Base-by-base conservation (phyloP, 1,140 invertebrate species). In the Drosophila kepulauana region DNA sequence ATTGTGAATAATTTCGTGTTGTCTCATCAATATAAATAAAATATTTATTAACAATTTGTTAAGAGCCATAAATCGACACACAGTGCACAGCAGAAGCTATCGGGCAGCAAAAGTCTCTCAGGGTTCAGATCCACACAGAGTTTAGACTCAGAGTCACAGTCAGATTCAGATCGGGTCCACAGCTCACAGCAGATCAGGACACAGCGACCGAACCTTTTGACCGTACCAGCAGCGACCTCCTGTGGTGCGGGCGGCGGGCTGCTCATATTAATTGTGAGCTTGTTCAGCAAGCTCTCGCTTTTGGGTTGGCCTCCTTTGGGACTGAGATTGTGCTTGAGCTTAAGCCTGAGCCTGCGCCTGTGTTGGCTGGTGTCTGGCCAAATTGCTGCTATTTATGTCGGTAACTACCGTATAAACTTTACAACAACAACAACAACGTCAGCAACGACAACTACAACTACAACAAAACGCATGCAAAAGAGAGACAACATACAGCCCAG, bases 331-430 rank as follows among this genome's bases (percentile, higher is more conserved):
- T 8, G 16, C 3, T n/a, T 51, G 10, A n/a, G 16, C 3, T 5
- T 51, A 13, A 43, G 10, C 5, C 10, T 48, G 25, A 3, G 41
- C 15, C 30, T 62, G 35, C 8, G 48, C 68, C 61, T 58, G 48
- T 78, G 84, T 64, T 82, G 82, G 70, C 81, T 87, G 80, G 89
- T 91, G 89, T 91, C 89, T 91, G 89, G 70, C 84, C 86, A 91
- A 91, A 91, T 91, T 91, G 90, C 85, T 91, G 90, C 90, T 91
- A 91, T 91, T 91, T 91, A 91, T 91, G 90, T 91, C 78, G 78
- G 80, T 86, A 91, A 91, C 90, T 91, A 91, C 90, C 90, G 90
- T 85, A 91, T 91, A 91, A 91, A 82, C 87, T 91, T 91, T 66
- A 74, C 82, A 71, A 79, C 79, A 89, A 49, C 51, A 63, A 64